Base-by-base conservation (phyloP, 2,797 vertebrate species). In the Sarcophilus harrisii region DNA sequence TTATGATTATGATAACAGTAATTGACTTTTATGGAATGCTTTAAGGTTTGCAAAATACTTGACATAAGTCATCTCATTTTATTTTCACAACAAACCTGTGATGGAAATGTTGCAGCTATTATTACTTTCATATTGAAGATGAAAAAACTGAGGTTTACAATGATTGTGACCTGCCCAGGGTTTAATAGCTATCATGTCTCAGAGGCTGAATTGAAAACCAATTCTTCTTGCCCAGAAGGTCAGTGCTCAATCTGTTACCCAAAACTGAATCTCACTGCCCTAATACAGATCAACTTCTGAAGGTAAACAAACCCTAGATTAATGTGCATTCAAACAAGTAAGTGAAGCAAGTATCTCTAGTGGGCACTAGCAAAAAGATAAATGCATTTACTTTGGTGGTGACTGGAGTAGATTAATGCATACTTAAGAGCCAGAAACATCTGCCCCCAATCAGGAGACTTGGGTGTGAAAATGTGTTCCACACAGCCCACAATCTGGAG, bases 321-420 rank as follows among this genome's bases (percentile, higher is more conserved):
- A 62, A 81, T 45, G 38, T 38, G 58, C 32, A 52, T 89, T 59
- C 66, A 90, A 95, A 92, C 30, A 90, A 91, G 59, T 57, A n/a
- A n/a, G 62, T 93, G 93, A 38, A n/a, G 24, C 4, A 27, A 81
- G 49, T 57, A 49, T 94, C 94, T 81, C 49, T 30, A 93, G 32
- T 52, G 93, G 95, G 54, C 91, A n/a, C 66, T 81, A 45, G 73
- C n/a, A 52, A 94, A 93, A 28, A 89, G 49, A 55, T 95, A 92
- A 96, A 90, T 59, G 24, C 89, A 57, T 93, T 95, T 93, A 57
- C 45, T 81, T 11, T 28, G 24, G 57, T 87, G 54, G 60, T 95
- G 55, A 97, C 58, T 57, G 92, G 96, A 92, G 90, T 14, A 45
- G 58, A n/a, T 96, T 94, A 59, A 95, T 57, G 57, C n/a, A 90